phyloP scores from a whole-genome alignment of 2,888 invertebrate genomes.

The Brachypalpus laphriformis region DNA sequence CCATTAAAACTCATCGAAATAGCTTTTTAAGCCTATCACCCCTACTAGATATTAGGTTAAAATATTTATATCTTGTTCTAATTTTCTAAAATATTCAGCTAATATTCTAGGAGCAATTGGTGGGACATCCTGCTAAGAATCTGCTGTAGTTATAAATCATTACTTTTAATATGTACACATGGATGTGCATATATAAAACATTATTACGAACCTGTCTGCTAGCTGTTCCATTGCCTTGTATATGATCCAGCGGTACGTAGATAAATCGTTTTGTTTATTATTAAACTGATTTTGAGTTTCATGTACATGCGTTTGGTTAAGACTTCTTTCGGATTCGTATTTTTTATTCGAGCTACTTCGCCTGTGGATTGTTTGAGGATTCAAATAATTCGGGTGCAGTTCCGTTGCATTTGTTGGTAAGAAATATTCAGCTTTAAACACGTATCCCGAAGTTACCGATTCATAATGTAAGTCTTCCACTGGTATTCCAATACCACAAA shows the following conservation, averaged over 20 bases:
- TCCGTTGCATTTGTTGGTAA: constrained; percentile 78
- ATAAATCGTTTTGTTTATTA: constrained; percentile 70
- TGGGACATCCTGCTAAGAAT: too few species aligned
- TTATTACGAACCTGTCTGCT: constrained; percentile 76
- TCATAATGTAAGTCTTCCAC: constrained; percentile 79
- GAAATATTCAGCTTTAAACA: constrained; percentile 80
- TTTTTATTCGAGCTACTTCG: constrained; percentile 72
- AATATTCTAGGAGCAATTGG: too few species aligned
- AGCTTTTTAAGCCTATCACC: too few species aligned
- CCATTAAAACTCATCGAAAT: too few species aligned
- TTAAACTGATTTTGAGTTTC: constrained; percentile 74
- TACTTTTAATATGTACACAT: background rate
- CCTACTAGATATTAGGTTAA: too few species aligned
- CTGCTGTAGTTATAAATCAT: too few species aligned
- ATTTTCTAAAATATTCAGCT: too few species aligned
- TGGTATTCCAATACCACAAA: constrained; percentile 81
- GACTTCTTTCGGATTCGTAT: too few species aligned
- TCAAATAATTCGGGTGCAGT: constrained; percentile 77
- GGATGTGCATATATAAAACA: background rate
- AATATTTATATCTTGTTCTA: too few species aligned
- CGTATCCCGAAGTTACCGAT: constrained; percentile 81
- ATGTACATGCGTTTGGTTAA: constrained; percentile 66
- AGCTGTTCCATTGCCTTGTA: constrained; percentile 79
- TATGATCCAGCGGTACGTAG: constrained; percentile 79
- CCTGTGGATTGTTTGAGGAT: constrained; percentile 77